Base-by-base conservation (phyloP, 1,140 invertebrate genomes). In the Melipona quadrifasciata region DNA sequence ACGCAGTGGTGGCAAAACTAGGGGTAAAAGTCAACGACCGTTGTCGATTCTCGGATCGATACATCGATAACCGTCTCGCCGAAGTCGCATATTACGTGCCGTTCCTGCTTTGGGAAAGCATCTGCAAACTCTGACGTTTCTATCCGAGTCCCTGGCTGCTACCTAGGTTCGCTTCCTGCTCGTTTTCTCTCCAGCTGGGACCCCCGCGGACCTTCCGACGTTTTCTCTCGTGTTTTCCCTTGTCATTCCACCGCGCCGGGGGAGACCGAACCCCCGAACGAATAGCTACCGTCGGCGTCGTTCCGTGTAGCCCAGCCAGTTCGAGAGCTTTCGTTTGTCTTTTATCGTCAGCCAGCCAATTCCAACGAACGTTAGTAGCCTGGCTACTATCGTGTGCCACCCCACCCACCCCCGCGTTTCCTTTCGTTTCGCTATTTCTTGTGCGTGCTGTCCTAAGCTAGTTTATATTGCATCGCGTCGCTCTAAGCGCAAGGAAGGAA, bases 241-340 rank as follows among this genome's bases (percentile, higher is more conserved):
- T 71, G 81, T 79, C 87, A 82, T 84, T 79, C 17, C 77, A 77
- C 68, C 87, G 31, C 61, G 65, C 64, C n/a, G 73, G 79, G 84
- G 39, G 8, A 47, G 39, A 88, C 67, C 72, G 75, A 88, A 77
- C 76, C 68, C 68, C 39, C 39, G 39, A 58, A 78, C 86, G 84
- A 47, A 82, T 80, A 84, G 39, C 8, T 47, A 47, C 39, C 39
- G 8, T 47, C 39, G 39, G 39, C 39, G 39, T 47, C 39, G 39
- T 47, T 47, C 39, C 39, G 39, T 47, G 71, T 73, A 55, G 1
- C 51, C 72, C 27, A 39, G 74, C 31, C 57, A 39, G 74, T 72
- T 82, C 71, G 68, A 76, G 78, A 83, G 58, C 84, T 90, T 90
- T 86, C 90, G 87, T 89, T 91, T 89, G 83, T 84, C 86, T 90